Evolutionary conservation across 1,140 invertebrate genomes (phyloP).

Genomic region (Drosophila nannoptera): DNA sequence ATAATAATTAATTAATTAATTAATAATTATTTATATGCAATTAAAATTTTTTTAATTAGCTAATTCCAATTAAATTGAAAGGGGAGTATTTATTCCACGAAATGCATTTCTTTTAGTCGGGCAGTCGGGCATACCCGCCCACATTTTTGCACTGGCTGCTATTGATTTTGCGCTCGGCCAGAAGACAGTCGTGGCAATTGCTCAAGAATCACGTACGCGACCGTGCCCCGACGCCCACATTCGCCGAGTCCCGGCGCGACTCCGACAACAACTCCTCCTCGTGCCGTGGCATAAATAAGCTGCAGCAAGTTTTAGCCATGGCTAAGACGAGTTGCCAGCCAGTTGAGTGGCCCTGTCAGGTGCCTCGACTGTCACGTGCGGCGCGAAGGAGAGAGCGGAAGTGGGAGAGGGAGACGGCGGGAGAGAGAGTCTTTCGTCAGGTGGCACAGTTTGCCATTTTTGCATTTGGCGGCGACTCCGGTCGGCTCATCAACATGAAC

Average conservation of each 20-base stretch:
- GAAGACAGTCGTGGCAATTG: slow-evolving; percentile 52
- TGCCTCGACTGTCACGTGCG: slow-evolving; percentile 50
- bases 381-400: background rate
- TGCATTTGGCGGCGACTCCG: background rate
- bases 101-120: background rate
- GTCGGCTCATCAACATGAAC: slow-evolving; percentile 31
- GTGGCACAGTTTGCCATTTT: slow-evolving; percentile 14
- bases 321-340: slow-evolving; percentile 21
- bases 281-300: slow-evolving; percentile 55
- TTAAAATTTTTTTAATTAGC: no score
- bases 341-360: slow-evolving; percentile 46
- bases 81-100: no score
- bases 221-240: slow-evolving; percentile 30
- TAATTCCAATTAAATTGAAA: background rate
- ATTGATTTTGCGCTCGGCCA: slow-evolving; percentile 38
- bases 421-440: slow-evolving; percentile 7
- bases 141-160: slow-evolving; percentile 1
- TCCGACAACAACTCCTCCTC: background rate
- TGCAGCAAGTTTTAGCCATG: slow-evolving; percentile 18
- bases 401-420: no score
- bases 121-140: background rate
- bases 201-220: slow-evolving; percentile 59
- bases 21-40: no score
- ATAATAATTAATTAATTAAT: no score
- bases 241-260: background rate